phyloP scores from a whole-genome alignment of 2,797 vertebrate genomes.

The Lacerta bilineata region DNA sequence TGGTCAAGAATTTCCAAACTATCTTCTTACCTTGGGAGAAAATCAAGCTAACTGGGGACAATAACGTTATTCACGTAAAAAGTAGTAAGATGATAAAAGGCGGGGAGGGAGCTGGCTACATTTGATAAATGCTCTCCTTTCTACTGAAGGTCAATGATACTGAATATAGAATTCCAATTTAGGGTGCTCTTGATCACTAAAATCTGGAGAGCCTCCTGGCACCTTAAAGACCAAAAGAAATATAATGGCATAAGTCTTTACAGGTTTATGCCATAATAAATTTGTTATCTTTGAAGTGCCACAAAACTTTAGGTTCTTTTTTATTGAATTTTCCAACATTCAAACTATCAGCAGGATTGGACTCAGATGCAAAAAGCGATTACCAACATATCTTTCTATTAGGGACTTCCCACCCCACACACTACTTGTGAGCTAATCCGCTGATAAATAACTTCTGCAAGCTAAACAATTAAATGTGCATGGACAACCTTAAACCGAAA shows the following conservation, averaged over 20 bases:
- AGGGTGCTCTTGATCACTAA: background rate
- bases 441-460: background rate
- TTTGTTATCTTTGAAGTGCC: too few species aligned
- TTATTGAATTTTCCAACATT: background rate
- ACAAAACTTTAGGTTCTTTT: too few species aligned
- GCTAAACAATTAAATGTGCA: background rate
- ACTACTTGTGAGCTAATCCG: background rate
- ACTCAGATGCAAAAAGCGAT: background rate
- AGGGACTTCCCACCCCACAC: background rate
- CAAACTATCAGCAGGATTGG: background rate
- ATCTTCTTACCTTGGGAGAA: background rate
- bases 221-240: too few species aligned
- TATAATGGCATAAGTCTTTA: too few species aligned
- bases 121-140: background rate
- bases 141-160: background rate
- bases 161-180: background rate
- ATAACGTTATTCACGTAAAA: background rate
- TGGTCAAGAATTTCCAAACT: background rate
- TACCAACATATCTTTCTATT: background rate
- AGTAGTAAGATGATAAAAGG: background rate
- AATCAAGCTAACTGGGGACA: background rate
- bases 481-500: background rate
- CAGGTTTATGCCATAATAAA: too few species aligned
- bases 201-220: too few species aligned
- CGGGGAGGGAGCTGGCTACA: background rate